Evolutionary conservation across 2,113 vertebrate species (phyloP).

Genomic region (Oenanthe oenanthe): DNA sequence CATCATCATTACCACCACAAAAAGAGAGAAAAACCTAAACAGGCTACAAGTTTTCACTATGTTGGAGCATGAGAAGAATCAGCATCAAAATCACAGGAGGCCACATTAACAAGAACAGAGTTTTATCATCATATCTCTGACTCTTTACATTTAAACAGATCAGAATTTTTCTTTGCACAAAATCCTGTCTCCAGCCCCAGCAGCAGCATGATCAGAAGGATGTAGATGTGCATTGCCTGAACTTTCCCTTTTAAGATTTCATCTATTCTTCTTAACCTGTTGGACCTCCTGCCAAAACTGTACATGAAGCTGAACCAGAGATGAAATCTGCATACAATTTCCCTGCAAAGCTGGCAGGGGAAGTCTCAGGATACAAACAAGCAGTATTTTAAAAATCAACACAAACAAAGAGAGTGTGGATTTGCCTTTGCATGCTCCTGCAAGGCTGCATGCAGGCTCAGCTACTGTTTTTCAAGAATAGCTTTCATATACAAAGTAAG

Average conservation of each 20-base stretch:
- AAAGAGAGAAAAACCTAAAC: neutral
- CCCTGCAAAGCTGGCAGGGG: neutral
- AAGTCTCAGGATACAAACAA: neutral
- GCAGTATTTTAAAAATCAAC: neutral
- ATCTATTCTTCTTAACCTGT: constrained; percentile 47
- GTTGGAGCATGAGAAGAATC: neutral
- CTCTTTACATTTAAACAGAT: neutral
- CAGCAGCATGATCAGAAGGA: constrained; percentile 14
- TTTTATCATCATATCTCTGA: neutral
- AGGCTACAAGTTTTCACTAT: neutral
- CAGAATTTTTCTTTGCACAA: neutral
- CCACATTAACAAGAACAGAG: neutral
- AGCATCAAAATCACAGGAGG: neutral
- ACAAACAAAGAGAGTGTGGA: neutral
- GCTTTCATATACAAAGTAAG: constrained; percentile 34
- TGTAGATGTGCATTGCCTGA: constrained; percentile 9
- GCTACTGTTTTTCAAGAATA: constrained; percentile 47
- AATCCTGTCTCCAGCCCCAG: neutral
- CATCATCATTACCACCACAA: neutral
- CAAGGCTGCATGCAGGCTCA: neutral
- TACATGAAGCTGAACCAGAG: neutral
- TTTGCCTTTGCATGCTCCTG: constrained; percentile 19
- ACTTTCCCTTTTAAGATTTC: constrained; percentile 17
- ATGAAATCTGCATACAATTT: neutral
- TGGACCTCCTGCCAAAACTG: constrained; percentile 8